Base-by-base conservation (phyloP, 2,888 invertebrate species). In the Spodoptera picta region DNA sequence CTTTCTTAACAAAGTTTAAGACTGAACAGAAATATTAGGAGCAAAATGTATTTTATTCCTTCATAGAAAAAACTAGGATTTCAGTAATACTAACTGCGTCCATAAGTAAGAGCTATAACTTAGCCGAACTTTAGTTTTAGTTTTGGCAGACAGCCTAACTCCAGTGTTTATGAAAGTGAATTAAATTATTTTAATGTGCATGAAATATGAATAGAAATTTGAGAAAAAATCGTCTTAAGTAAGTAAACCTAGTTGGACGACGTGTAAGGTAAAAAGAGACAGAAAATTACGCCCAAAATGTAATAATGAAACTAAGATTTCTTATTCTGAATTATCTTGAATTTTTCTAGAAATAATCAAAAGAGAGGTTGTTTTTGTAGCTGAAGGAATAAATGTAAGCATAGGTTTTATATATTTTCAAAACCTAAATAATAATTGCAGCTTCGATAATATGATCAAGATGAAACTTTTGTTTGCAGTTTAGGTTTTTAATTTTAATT, bases 141-240 rank as follows among this genome's bases (percentile, higher is more conserved):
- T 24, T 48, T 63, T 73, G 56, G 56, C 62, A 67, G 41, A 19
- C 41, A 1, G 61, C 46, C 56, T 56, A 74, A 65, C 51, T 61
- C 53, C 19, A 62, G 11, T 43, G 9, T 60, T 49, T 19, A 44
- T 54, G 52, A 31, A 56, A 73, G 36, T 57, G 42, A 58, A 65
- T 61, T 48, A 24, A 56, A 56, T 65, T 65, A 27, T 51, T 61
- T 47, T 31, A 56, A 47, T 52, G n/a, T 24, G 51, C 14, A 12
- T 43, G 41, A 58, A 62, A 65, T 58, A 67, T 54, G 41, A 14
- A 41, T 50, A 27, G 10, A 50, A 42, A 43, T 69, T 4, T n/a
- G 49, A 50, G 50, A 45, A 56, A 44, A 65, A 46, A 9, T 49
- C 11, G 24, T 36, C 27, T 43, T 43, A 52, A 60, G 47, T 62